A percentile compares a stretch with the other conserved stretches of the same genome.
phyloP scores from a whole-genome alignment of 2,797 vertebrate genomes.

The Ataeniobius toweri region DNA sequence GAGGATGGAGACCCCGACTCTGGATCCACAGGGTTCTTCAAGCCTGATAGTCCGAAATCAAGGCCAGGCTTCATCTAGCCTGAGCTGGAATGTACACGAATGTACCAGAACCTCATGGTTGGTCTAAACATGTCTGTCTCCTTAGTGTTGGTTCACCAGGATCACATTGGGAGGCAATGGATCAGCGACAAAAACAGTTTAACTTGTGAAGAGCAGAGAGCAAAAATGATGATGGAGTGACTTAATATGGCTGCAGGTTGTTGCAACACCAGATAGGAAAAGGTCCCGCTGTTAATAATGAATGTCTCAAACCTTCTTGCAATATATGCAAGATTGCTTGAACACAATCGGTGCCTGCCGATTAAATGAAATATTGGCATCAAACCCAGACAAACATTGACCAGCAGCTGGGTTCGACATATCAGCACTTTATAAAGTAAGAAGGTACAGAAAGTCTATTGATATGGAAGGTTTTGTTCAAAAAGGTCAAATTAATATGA shows the following conservation, averaged over 20 bases:
- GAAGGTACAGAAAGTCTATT: background rate
- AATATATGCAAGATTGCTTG: background rate
- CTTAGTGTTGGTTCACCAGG: background rate
- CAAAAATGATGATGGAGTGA: background rate
- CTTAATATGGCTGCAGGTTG: background rate
- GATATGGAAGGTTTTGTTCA: background rate
- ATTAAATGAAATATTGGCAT: background rate
- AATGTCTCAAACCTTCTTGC: background rate
- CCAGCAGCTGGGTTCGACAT: background rate
- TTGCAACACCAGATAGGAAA: background rate
- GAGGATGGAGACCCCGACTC: background rate
- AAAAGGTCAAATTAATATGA: background rate
- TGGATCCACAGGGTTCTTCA: background rate
- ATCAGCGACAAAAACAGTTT: background rate
- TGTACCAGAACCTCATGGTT: background rate
- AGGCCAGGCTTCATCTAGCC: background rate
- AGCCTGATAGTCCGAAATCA: background rate
- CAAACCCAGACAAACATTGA: background rate
- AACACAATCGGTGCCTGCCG: background rate
- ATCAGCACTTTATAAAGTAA: background rate
- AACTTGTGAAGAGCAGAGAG: background rate
- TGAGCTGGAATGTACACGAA: rapidly evolving
- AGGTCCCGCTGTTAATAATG: background rate
- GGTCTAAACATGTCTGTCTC: background rate
- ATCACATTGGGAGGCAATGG: background rate